Evolutionary conservation across 2,888 invertebrate species (phyloP).

Genomic region (Prosapia bicincta): DNA sequence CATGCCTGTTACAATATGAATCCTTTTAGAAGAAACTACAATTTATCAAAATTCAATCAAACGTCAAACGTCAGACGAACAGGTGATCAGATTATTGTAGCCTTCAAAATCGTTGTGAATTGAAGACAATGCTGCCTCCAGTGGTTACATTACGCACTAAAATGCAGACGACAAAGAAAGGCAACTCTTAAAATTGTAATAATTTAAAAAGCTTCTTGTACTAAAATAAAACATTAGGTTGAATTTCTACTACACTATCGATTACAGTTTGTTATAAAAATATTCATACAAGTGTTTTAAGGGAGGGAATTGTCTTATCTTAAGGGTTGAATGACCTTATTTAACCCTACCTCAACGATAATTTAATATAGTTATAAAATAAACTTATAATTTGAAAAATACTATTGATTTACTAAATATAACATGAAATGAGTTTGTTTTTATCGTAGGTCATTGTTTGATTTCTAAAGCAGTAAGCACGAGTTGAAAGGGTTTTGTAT

Average conservation of each 20-base stretch:
- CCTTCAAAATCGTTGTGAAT: conserved; percentile 2
- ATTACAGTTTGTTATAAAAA: background rate
- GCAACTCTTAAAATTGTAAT: background rate
- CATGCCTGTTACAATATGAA: no score
- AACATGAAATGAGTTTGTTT: no score
- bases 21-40: no score
- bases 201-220: no score
- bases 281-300: background rate
- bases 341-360: background rate
- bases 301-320: background rate
- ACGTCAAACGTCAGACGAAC: background rate
- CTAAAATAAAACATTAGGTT: no score
- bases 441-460: no score
- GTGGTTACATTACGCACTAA: background rate
- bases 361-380: background rate
- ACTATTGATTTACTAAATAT: no score
- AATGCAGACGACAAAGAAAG: background rate
- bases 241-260: no score
- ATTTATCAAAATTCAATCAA: background rate
- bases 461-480: no score
- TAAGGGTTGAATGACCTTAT: background rate
- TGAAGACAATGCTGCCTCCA: background rate
- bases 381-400: no score
- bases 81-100: background rate
- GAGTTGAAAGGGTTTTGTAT: no score